Evolutionary conservation across 2,797 vertebrate genomes (phyloP).

Genomic region (Apodemus agrarius): DNA sequence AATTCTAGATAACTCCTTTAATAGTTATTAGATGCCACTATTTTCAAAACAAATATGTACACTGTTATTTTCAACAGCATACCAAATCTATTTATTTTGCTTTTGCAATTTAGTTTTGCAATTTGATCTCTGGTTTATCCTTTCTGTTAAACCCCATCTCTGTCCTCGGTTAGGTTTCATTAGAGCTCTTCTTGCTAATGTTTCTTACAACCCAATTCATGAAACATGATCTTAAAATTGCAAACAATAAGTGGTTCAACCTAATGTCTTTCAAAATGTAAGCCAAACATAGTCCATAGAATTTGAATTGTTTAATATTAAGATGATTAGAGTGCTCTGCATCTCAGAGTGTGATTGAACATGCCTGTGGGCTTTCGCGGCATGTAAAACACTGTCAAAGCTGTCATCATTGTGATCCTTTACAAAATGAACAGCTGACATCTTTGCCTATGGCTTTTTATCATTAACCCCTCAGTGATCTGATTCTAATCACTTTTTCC

Average conservation of each 20-base stretch:
- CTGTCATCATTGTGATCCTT: constrained; percentile 79
- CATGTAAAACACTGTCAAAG: constrained; percentile 68
- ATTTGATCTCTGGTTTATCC: constrained; percentile 77
- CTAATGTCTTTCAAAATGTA: constrained; percentile 82
- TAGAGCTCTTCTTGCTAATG: constrained; percentile 65
- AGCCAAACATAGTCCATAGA: constrained; percentile 80
- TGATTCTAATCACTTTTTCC: constrained; percentile 79
- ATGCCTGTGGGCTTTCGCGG: constrained; percentile 67
- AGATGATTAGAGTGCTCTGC: constrained; percentile 74
- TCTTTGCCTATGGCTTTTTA: constrained; percentile 75
- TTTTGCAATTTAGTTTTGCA: constrained; percentile 83
- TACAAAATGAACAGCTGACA: constrained; percentile 77
- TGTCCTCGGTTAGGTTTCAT: constrained; percentile 69
- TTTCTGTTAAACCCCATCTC: constrained; percentile 25
- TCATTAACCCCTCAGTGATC: constrained; percentile 78
- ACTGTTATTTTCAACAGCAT: constrained; percentile 70
- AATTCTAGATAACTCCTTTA: constrained; percentile 78
- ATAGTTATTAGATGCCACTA: constrained; percentile 78
- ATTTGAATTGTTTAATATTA: constrained; percentile 83
- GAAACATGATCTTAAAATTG: constrained; percentile 78
- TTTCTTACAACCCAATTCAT: constrained; percentile 74
- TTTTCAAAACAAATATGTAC: constrained; percentile 73
- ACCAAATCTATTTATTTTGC: constrained; percentile 78
- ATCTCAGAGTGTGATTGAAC: constrained; percentile 74
- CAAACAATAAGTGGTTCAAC: constrained; percentile 70